Conservation (phyloP, 2,113 vertebrate genomes). For the Lepisosteus osseus region DNA sequence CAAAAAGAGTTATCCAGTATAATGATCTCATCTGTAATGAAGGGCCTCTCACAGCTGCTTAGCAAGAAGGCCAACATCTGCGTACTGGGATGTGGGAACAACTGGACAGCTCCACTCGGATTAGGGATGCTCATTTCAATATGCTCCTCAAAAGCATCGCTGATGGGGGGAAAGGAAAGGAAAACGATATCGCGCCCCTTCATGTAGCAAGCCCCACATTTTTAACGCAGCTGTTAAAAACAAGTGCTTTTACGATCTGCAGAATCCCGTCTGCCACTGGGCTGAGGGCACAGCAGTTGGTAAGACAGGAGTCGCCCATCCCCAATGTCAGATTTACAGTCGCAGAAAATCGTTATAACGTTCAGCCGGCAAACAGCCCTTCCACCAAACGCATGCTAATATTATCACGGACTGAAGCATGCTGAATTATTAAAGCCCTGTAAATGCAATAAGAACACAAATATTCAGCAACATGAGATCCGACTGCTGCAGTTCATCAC, state of each 20-base stretch:
- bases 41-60: no score
- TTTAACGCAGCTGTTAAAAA: not conserved
- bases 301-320: not conserved
- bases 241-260: not conserved
- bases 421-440: not conserved
- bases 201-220: not conserved
- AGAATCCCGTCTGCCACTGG: not conserved
- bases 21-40: no score
- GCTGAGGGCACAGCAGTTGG: not conserved
- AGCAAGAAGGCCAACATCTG: no score
- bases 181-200: not conserved
- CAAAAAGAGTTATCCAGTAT: no score
- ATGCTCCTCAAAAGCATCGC: not conserved
- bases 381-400: not conserved
- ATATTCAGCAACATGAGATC: not conserved
- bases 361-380: not conserved
- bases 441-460: not conserved
- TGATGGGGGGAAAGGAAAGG: not conserved
- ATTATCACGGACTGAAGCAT: not conserved
- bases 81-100: no score
- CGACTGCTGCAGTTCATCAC: not conserved
- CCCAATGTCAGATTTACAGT: not conserved
- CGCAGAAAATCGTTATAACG: not conserved
- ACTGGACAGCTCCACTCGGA: no score
- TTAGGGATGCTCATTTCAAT: no score